Percentiles rank a stretch among this genome's conserved stretches.
Evolutionary conservation across 1,140 invertebrate genomes (phyloP).

Genomic region (Megathymus violae): DNA sequence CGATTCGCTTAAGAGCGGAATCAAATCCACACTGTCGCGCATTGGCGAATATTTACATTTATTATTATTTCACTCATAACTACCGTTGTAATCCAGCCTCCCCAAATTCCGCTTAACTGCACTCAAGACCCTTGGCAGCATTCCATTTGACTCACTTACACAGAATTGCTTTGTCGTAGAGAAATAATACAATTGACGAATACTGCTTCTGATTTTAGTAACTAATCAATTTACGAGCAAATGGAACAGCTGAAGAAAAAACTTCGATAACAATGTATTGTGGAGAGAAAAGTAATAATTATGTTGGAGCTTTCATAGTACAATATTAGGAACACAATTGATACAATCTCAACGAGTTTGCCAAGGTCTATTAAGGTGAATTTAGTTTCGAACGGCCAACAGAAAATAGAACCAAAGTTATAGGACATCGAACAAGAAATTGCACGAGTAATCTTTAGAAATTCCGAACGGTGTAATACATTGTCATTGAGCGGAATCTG

Average conservation of each 20-base stretch:
- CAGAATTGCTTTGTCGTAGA: background rate
- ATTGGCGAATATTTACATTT: no score
- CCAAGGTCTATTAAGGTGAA: slow-evolving; percentile 14
- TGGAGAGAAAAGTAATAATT: slow-evolving; percentile 21
- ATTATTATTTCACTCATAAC: background rate
- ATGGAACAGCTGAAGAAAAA: slow-evolving; percentile 3
- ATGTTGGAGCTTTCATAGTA: slow-evolving; percentile 3
- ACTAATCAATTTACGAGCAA: slow-evolving; percentile 10
- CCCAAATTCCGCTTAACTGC: background rate
- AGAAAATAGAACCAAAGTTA: background rate
- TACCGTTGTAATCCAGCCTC: background rate
- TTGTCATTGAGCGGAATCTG: no score
- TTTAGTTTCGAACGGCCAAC: background rate
- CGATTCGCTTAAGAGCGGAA: no score
- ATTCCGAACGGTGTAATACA: no score
- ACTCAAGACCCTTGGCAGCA: background rate
- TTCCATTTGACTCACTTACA: background rate
- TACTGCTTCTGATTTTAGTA: background rate
- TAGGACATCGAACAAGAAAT: background rate
- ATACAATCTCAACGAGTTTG: slow-evolving; percentile 18
- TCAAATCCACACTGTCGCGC: no score
- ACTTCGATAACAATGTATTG: background rate
- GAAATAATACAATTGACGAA: slow-evolving; percentile 10
- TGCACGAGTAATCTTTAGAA: background rate
- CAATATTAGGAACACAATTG: slow-evolving; percentile 19